Conservation (phyloP, 2,113 vertebrate species). For the Neomonachus schauinslandi region DNA sequence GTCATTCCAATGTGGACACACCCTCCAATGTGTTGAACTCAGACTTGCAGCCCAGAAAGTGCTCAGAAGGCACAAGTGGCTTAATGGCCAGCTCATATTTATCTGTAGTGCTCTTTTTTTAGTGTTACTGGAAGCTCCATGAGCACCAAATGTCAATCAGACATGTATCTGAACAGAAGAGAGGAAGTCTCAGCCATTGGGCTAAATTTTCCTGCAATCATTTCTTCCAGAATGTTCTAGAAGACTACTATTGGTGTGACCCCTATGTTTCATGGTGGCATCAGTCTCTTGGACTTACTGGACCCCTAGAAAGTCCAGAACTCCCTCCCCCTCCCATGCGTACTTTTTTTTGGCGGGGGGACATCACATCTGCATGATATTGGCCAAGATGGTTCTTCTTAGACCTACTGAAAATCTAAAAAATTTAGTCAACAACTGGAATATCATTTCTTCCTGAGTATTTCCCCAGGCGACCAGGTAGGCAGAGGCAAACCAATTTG, state of each 20-base stretch:
- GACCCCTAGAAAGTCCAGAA: neutral
- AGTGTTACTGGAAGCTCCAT: conserved; percentile 18
- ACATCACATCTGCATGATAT: neutral
- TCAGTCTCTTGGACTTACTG: neutral
- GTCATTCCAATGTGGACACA: neutral
- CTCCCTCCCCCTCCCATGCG: neutral
- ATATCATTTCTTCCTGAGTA: neutral
- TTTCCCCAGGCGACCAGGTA: neutral
- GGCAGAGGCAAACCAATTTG: conserved; percentile 4
- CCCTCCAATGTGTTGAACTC: neutral
- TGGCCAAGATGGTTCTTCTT: neutral
- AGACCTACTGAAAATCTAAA: neutral
- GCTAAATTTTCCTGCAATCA: neutral
- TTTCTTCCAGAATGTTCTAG: conserved; percentile 30
- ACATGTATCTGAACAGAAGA: neutral
- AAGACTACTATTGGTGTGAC: neutral
- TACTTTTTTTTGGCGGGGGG: neutral
- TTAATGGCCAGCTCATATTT: neutral
- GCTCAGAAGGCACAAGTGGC: neutral
- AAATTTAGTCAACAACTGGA: neutral
- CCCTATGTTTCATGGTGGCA: neutral
- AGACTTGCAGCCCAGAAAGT: neutral
- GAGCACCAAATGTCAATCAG: neutral
- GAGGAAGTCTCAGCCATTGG: neutral
- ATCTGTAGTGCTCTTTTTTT: neutral